Base-by-base conservation (phyloP, 2,888 invertebrate species). In the Zhengitettix transpicula region DNA sequence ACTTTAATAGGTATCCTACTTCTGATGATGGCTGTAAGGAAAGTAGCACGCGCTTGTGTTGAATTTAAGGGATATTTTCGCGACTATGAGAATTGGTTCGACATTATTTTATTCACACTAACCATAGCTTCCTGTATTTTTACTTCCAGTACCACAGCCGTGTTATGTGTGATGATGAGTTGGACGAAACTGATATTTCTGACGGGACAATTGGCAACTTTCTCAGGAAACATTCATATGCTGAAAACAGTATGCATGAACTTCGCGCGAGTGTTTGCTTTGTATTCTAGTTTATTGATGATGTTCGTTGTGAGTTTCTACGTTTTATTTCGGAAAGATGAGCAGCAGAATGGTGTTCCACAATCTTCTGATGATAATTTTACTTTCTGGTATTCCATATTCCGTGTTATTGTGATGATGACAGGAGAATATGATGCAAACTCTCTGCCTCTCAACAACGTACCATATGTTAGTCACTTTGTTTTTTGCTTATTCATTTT, bases 171-270 rank as follows among this genome's bases (percentile, higher is more conserved):
- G 11, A 10, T 56, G 7, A 42, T 56, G 10, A 42, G 42, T 15
- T 56, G 56, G 56, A 16, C 56, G 16, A 44, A 56, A 16, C n/a
- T 56, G 17, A 17, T 56, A 42, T 17, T 56, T 15, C n/a, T 56
- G 3, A 56, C 56, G 42, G 56, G 56, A 12, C 42, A 44, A 42
- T 42, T 42, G 9, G 16, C 56, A 10, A 14, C 10, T n/a, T 16
- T 56, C n/a, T 56, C 56, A 14, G 12, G 17, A 56, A 56, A 56
- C 42, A 56, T 56, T 15, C 41, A 42, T 16, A 56, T 56, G 56
- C 17, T 56, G 15, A 56, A 56, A 42, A 42, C 42, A 56, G 56
- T 56, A 9, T 42, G 42, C 9, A n/a, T n/a, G 15, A 56, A 42
- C 15, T 56, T 42, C 42, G 17, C 9, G 9, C 42, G 42, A 42